Evolutionary conservation across 2,888 invertebrate species (phyloP).

Genomic region (Acleris literana): DNA sequence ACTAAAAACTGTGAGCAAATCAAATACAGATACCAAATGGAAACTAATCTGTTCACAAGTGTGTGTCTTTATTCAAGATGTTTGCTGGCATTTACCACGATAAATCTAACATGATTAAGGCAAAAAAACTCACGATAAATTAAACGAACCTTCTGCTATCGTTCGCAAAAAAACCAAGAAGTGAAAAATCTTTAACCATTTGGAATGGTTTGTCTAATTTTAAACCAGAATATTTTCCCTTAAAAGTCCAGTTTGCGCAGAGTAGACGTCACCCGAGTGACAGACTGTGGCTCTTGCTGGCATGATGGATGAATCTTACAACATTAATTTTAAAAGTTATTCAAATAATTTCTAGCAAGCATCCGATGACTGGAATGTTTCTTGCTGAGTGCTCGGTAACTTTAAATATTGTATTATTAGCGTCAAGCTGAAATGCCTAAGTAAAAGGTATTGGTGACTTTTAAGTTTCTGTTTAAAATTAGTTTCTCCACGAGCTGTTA

Average conservation of each 20-base stretch:
- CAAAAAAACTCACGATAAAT: too few species aligned
- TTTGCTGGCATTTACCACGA: too few species aligned
- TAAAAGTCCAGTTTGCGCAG: constrained; percentile 26
- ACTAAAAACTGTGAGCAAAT: too few species aligned
- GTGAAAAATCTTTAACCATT: constrained; percentile 5
- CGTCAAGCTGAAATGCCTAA: background rate
- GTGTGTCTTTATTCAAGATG: too few species aligned
- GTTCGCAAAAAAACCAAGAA: constrained; percentile 2
- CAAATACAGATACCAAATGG: too few species aligned
- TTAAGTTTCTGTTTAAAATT: too few species aligned
- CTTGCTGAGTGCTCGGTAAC: constrained; percentile 15
- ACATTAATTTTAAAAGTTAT: constrained; percentile 35
- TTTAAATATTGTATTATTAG: background rate
- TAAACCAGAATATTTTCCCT: constrained; percentile 24
- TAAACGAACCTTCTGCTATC: background rate
- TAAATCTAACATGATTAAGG: too few species aligned
- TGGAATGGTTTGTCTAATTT: constrained; percentile 25
- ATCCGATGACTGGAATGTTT: constrained; percentile 34
- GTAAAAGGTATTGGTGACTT: background rate
- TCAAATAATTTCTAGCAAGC: constrained; percentile 25
- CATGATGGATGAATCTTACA: constrained; percentile 30
- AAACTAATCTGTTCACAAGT: background rate
- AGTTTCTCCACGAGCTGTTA: too few species aligned
- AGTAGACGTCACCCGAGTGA: constrained; percentile 28
- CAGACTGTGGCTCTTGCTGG: constrained; percentile 25